These are phyloP conservation scores for Amyelois transitella DNA, from an alignment of 1,140 invertebrate genomes.

Conservation along the genomic window DNA sequence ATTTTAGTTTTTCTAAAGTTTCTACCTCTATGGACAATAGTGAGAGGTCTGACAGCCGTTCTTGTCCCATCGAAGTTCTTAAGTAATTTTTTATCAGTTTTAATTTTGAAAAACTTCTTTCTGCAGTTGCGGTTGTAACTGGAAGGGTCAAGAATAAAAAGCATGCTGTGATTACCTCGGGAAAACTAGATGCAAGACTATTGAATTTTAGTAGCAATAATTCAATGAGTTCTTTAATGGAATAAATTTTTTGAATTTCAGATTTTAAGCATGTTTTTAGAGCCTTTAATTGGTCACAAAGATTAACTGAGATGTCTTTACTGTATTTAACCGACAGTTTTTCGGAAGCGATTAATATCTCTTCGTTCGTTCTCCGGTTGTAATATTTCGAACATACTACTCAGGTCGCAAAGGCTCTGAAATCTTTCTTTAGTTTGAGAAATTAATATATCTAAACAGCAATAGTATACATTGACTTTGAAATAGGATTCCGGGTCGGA, in stretches of 20 bases:
- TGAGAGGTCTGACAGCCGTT: too few species aligned
- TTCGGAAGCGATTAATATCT: slow-evolving; percentile 24
- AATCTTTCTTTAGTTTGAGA: too few species aligned
- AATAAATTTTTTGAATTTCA: slow-evolving; percentile 23
- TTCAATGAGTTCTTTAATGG: slow-evolving; percentile 27
- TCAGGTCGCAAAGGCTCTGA: slow-evolving; percentile 21
- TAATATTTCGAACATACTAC: slow-evolving; percentile 28
- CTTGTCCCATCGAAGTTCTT: slow-evolving; percentile 27
- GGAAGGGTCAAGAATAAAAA: slow-evolving; percentile 42
- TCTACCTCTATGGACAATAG: slow-evolving; percentile 14
- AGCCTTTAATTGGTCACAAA: slow-evolving; percentile 21
- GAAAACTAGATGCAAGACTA: slow-evolving; percentile 36
- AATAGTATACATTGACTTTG: too few species aligned
- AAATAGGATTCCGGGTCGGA: too few species aligned
- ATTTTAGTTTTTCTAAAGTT: slow-evolving; percentile 25
- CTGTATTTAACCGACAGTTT: slow-evolving; percentile 25
- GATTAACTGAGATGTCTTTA: slow-evolving; percentile 23
- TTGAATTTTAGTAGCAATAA: slow-evolving; percentile 39
- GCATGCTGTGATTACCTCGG: slow-evolving; percentile 36
- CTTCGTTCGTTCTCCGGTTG: slow-evolving; percentile 28
- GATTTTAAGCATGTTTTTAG: slow-evolving; percentile 19
- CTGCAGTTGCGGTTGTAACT: slow-evolving; percentile 13
- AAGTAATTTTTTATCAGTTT: slow-evolving; percentile 35
- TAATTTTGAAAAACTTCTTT: slow-evolving; percentile 22
- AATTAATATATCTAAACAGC: too few species aligned